Base-by-base conservation (phyloP, 1,140 invertebrate genomes). In the Reticulitermes speratus region DNA sequence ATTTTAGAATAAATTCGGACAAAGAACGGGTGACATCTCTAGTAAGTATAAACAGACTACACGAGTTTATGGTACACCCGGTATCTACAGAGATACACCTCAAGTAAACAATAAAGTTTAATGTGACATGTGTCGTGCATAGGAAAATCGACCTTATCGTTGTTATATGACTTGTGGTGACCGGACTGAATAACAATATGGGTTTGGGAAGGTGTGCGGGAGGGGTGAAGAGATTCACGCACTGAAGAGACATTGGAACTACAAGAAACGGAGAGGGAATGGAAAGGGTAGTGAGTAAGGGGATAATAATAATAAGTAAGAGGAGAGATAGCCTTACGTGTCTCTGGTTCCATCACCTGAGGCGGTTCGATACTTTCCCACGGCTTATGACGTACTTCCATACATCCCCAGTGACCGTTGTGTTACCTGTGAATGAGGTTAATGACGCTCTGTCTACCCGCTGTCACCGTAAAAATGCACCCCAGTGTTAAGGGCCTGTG, bases 291-390 rank as follows among this genome's bases (percentile, higher is more conserved):
- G 65, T 21, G 52, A 55, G 52, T 55, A 55, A 55, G 52, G 52
- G 38, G 52, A 23, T 84, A 84, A 84, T 84, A 84, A 84, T 84
- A 84, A 84, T 84, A 84, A 84, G 84, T 84, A 84, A 84, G 84
- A 48, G 84, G 59, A 84, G 45, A 52, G 84, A 65, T 59, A 59
- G 84, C 65, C 84, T 84, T 84, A 84, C 84, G 84, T 84, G 84
- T 84, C 44, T 30, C 21, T 19, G 16, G 84, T 52, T 83, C 69
- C 30, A 19, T 23, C 85, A 86, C 69, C 85, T 86, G 85, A n/a
- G 19, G 8, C 69, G 59, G 85, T 86, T 86, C 85, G 85, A 86
- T 86, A 86, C 14, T 59, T 83, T 86, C 85, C 85, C 85, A 86
- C 85, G 85, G 48, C 85, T 69, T 86, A 86, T 86, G 85, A 86